Evolutionary conservation across 2,113 vertebrate species (phyloP), one percentile per base, ranked within the genome.

Genomic region (Chelonoidis abingdonii): DNA sequence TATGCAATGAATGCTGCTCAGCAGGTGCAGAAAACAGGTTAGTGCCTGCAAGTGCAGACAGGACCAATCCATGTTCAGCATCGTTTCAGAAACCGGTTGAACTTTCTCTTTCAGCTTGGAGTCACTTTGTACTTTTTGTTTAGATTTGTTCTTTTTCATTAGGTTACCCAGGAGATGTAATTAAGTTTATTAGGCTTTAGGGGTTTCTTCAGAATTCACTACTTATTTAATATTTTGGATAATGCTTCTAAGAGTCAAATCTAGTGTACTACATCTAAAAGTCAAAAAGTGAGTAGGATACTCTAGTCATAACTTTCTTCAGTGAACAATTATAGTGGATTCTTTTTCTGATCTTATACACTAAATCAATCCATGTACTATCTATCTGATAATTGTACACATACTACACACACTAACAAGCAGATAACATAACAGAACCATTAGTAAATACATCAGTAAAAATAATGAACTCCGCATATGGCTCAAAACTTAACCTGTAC

Each of bases 201-300:
- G 56, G 80, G 87, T 93, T 95, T 89, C 62, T 87, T 21, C 56
- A 92, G 79, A 3, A 0, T 24, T 84, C 75, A 56, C 41, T 93
- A 56, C 76, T 90, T 90, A 84, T n/a, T 22, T 94, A 96, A 94
- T 86, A 93, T 90, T 96, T 92, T 95, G 93, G 87, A 89, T 78
- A 93, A 80, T 84, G 8, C 21, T 82, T 82, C 89, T 78, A 84
- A 62, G 76, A 85, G 89, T 88, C 94, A 94, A 31, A 93, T 80
- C 19, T 76, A 79, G 75, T 50, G 21, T 72, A 88, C 59, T 62
- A 92, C 59, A 94, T 80, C 47, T 62, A 84, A 93, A 62, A 13
- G 35, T 47, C 29, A 13, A 62, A 93, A 94, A 41, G 27, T 19
- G 1, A 24, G 59, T 22, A 87, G 65, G 44, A 41, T 90, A 83